Evolutionary conservation across 2,113 vertebrate genomes (phyloP), one percentile per base, ranked within the genome.

Genomic region (Nibea albiflora): DNA sequence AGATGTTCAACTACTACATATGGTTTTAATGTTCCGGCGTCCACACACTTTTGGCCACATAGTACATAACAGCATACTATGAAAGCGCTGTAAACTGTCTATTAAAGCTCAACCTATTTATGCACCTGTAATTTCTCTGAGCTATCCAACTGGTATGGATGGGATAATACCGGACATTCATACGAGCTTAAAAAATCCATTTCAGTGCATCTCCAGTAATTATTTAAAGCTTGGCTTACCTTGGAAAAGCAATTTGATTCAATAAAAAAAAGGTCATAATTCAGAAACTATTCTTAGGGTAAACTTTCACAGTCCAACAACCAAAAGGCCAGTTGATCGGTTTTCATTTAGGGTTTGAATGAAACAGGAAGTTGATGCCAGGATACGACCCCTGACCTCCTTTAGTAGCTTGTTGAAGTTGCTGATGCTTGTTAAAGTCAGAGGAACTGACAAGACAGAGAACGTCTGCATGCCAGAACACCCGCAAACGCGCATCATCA

Each of bases 81-180:
- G 1, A 44, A 44, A 39, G 3, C 17, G 10, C n/a, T 28, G n/a
- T n/a, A 6, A 71, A 19, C 11, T 17, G 12, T 70, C 52, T 12
- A 58, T 24, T 69, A 71, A 85, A 80, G 65, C 65, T 76, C 5
- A 10, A 42, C n/a, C 19, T 63, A 26, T 62, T n/a, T n/a, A n/a
- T n/a, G n/a, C 28, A 26, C 68, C 60, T 42, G 67, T 5, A 20
- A 42, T 19, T 57, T 61, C 11, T 28, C 26, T 60, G 3, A 62
- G 46, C 14, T 62, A 31, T 58, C 35, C 16, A 35, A 35, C 16
- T 31, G 12, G 35, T 11, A 11, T 2, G 5, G 15, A 31, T 3
- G 35, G 26, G 16, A 11, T 46, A 28, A 31, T 10, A 42, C 35
- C 31, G 14, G 9, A 50, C 14, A 44, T 42, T 53, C 20, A 7